Percentiles rank a stretch among this genome's conserved stretches.
Conservation (phyloP, 2,113 vertebrate genomes). For the Tragelaphus scriptus region DNA sequence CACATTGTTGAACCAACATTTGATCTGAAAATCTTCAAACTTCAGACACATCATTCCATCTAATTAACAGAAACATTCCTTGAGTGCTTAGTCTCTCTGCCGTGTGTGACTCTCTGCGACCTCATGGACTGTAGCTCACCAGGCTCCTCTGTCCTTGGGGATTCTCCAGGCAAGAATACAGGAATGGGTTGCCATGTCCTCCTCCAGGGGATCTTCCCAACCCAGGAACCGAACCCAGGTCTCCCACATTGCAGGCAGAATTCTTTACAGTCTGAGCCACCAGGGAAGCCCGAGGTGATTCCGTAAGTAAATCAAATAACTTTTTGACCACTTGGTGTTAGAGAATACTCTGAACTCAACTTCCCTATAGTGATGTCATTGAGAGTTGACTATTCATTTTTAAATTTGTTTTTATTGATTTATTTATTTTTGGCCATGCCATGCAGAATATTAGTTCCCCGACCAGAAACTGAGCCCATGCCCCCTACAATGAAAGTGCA, state of each 20-base stretch:
- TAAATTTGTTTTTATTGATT: neutral
- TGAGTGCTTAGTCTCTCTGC: neutral
- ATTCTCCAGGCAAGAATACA: neutral
- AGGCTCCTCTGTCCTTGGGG: neutral
- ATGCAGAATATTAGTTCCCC: neutral
- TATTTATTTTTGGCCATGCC: neutral
- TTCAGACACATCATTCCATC: neutral
- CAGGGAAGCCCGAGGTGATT: neutral
- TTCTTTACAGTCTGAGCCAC: neutral
- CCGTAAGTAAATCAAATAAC: neutral
- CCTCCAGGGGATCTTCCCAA: neutral
- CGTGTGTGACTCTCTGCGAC: neutral
- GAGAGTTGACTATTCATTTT: neutral
- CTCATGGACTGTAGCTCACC: neutral
- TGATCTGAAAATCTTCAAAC: neutral
- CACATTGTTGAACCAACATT: neutral
- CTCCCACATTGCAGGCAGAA: neutral
- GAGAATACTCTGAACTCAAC: neutral
- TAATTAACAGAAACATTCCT: neutral
- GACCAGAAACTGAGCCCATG: neutral
- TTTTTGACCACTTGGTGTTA: neutral
- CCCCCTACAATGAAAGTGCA: neutral
- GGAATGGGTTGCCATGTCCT: neutral
- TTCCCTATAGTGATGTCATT: neutral
- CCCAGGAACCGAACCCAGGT: neutral